Evolutionary conservation across 2,888 invertebrate genomes (phyloP).

Genomic region (Galerucella nymphaeae): DNA sequence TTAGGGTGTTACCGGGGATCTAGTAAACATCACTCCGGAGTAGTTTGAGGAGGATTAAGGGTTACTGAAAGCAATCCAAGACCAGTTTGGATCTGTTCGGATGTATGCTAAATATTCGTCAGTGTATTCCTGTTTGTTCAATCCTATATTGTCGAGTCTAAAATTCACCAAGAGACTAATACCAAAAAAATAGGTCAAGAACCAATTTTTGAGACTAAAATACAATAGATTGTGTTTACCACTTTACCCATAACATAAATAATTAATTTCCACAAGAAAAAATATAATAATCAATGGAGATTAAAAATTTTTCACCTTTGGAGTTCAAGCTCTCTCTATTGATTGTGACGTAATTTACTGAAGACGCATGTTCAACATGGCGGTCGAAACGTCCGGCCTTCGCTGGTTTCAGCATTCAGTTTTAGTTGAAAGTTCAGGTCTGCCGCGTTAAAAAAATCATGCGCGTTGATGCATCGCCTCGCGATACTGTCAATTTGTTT

Average conservation of each 20-base stretch:
- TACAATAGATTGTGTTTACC: too few relatives aligned
- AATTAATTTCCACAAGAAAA: conserved; percentile 11
- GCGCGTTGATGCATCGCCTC: conserved; percentile 47
- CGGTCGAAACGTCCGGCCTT: conserved; percentile 53
- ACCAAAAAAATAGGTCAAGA: too few relatives aligned
- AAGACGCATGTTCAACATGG: conserved; percentile 63
- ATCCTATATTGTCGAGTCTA: too few relatives aligned
- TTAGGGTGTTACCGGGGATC: too few relatives aligned
- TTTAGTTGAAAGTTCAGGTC: conserved; percentile 48
- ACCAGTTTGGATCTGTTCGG: too few relatives aligned
- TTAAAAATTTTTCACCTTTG: conserved; percentile 49
- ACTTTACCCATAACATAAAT: neutral
- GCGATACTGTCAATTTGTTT: conserved; percentile 38
- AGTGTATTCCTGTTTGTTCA: too few relatives aligned
- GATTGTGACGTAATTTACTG: conserved; percentile 61
- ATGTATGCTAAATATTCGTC: too few relatives aligned
- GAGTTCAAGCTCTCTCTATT: conserved; percentile 57
- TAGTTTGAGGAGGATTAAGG: too few relatives aligned
- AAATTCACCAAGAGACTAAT: too few relatives aligned
- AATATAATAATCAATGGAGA: conserved; percentile 46
- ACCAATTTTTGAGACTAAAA: too few relatives aligned
- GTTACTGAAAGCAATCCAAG: too few relatives aligned
- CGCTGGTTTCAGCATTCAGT: conserved; percentile 55
- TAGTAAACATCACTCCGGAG: too few relatives aligned
- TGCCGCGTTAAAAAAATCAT: conserved; percentile 47